Conservation (phyloP, 2,888 invertebrate genomes). For the Cryptophagus acutangulus region DNA sequence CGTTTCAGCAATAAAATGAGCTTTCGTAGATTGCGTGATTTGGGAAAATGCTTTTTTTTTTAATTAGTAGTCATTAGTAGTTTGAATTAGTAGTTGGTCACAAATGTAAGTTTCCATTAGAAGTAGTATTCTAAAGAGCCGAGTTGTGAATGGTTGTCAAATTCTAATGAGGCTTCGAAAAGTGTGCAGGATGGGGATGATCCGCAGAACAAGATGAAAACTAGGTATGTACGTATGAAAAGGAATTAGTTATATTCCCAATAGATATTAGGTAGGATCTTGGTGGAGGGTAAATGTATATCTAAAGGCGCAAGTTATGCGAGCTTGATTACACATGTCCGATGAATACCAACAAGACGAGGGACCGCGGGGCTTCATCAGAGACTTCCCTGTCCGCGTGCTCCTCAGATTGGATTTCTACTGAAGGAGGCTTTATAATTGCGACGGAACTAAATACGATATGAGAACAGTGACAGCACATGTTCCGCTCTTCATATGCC, state of each 20-base stretch:
- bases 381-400: constrained; percentile 18
- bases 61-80: no score
- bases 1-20: no score
- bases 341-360: constrained; percentile 38
- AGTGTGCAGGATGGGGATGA: no score
- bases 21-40: no score
- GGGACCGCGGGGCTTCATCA: constrained; percentile 33
- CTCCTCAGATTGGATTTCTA: constrained; percentile 26
- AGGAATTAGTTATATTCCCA: constrained; percentile 8
- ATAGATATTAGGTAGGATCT: constrained; percentile 5
- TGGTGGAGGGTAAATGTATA: constrained; percentile 5
- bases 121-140: no score
- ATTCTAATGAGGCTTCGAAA: no score
- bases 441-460: constrained; percentile 20
- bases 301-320: constrained; percentile 23
- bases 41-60: no score
- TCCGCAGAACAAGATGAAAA: no score
- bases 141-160: no score
- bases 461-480: constrained; percentile 18
- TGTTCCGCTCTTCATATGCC: constrained; percentile 17
- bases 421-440: constrained; percentile 24
- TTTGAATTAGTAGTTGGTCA: no score
- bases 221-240: no score
- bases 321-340: constrained; percentile 37
- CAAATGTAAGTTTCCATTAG: no score